Percentiles rank a stretch among this genome's conserved stretches.
Conservation (phyloP, 2,888 invertebrate genomes). For the Lasioglossum zephyrum region DNA sequence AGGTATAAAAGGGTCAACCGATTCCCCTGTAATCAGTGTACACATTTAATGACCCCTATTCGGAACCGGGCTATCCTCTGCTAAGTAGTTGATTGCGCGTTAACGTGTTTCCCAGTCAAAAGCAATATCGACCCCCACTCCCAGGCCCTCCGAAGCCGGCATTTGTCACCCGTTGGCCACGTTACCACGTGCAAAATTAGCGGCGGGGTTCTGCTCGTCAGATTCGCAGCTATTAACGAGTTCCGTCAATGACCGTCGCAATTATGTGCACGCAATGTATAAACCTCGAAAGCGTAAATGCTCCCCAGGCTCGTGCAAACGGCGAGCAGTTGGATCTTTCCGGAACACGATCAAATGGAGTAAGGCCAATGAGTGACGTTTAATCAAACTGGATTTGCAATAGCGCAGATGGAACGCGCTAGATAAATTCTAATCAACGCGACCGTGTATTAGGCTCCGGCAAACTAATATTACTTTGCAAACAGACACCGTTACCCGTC, state of each 20-base stretch:
- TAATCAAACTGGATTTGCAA: constrained; percentile 44
- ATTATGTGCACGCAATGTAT: constrained; percentile 64
- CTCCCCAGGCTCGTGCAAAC: constrained; percentile 22
- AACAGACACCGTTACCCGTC: background rate
- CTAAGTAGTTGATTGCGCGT: constrained; percentile 7
- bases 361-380: constrained; percentile 48
- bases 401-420: constrained; percentile 5
- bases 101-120: constrained; percentile 44
- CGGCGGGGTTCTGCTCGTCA: constrained; percentile 25
- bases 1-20: background rate
- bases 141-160: background rate
- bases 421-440: constrained; percentile 31
- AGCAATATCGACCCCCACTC: background rate
- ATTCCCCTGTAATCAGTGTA: background rate
- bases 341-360: constrained; percentile 42
- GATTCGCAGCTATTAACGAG: constrained; percentile 57
- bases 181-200: constrained; percentile 40
- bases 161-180: background rate
- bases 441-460: background rate
- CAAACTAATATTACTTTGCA: background rate
- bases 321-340: constrained; percentile 28
- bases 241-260: constrained; percentile 62
- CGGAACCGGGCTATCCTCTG: background rate
- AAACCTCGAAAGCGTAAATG: constrained; percentile 51
- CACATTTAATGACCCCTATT: background rate